Base-by-base conservation (phyloP, 2,888 invertebrate genomes). In the Drosophila infuscata region DNA sequence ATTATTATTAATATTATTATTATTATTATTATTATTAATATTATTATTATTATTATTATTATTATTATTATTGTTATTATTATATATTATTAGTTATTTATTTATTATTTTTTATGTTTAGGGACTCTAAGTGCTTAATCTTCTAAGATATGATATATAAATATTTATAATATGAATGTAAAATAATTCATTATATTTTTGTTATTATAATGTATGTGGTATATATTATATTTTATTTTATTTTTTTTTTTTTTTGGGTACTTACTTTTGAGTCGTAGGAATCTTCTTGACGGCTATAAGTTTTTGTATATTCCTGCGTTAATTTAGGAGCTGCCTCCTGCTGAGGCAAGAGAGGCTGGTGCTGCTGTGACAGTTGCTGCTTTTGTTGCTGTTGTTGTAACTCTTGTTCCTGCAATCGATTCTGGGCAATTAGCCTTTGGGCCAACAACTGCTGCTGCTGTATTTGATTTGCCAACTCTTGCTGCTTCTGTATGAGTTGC, bases 391-490 rank as follows among this genome's bases (percentile, higher is more conserved):
- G 68, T 15, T 76, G 68, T 33, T 78, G 75, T 11, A 76, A 52
- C 60, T 88, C 78, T 20, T 81, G 87, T 59, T 85, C 82, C 30
- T 83, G 82, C 3, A 75, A 36, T 33, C 76, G 76, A 56, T 91
- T 90, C 68, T 91, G 76, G 1, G 70, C 79, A 20, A 79, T 79
- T 15, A 91, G 52, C 49, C 82, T 75, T 61, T 89, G 79, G 0
- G 89, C 89, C 46, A 91, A 63, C 6, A 87, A 41, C 66, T 90
- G 82, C 35, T 91, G 91, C 59, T 90, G 80, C 12, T 87, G 75
- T 38, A 91, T 92, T 70, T 91, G 81, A 52, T 74, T 81, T 1
- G 84, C 71, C 48, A 91, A 49, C 20, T 86, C 81, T 32, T 91
- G 83, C 43, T 91, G 91, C 58, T 88, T 91, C 20, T 88, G 79